phyloP scores from a whole-genome alignment of 2,797 vertebrate genomes.

The Lepus townsendii region DNA sequence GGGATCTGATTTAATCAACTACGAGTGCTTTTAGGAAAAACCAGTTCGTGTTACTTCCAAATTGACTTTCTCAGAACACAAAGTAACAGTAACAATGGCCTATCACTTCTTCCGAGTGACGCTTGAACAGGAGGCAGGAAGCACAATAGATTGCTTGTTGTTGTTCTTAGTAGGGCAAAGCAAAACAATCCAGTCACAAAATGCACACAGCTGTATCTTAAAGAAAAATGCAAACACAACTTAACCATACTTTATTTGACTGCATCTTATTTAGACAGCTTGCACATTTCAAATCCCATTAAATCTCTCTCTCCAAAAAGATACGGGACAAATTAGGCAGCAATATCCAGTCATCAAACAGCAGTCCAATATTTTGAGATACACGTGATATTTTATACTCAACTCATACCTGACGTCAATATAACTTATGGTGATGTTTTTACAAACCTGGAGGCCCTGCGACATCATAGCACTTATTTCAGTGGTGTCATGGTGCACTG shows the following conservation, averaged over 20 bases:
- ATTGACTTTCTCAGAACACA: conserved; percentile 60
- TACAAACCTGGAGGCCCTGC: conserved; percentile 85
- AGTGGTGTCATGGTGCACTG: conserved; percentile 85
- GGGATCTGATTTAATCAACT: conserved; percentile 22
- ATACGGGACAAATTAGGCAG: conserved; percentile 87
- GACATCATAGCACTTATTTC: conserved; percentile 83
- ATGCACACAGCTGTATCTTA: conserved; percentile 84
- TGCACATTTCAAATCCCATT: conserved; percentile 90
- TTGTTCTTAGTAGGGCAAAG: conserved; percentile 55
- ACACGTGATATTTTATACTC: conserved; percentile 88
- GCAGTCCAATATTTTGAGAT: conserved; percentile 88
- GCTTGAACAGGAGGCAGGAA: conserved; percentile 40
- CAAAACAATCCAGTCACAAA: conserved; percentile 78
- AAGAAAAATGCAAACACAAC: conserved; percentile 90
- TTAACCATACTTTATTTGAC: conserved; percentile 91
- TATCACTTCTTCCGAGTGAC: background rate
- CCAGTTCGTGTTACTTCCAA: conserved; percentile 59
- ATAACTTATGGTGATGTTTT: conserved; percentile 84
- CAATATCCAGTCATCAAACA: conserved; percentile 87
- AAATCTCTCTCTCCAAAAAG: conserved; percentile 88
- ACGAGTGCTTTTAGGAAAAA: conserved; percentile 48
- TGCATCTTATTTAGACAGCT: conserved; percentile 91
- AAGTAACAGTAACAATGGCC: conserved; percentile 56
- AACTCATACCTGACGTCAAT: conserved; percentile 87
- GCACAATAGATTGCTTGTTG: conserved; percentile 7